These are phyloP conservation scores for Polia nebulosa DNA, from an alignment of 2,888 invertebrate species.

Conservation along the genomic window DNA sequence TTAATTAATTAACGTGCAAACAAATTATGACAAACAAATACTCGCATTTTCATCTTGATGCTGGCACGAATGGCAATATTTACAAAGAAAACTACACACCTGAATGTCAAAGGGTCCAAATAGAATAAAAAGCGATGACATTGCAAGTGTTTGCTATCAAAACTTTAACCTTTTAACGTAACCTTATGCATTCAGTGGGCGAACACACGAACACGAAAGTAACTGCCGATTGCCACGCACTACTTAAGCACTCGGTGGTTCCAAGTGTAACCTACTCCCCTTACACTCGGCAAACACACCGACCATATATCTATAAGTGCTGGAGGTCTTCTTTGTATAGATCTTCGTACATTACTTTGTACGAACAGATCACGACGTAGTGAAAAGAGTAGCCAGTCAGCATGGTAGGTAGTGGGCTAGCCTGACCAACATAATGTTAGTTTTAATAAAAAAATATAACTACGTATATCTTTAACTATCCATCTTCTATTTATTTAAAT, in stretches of 20 bases:
- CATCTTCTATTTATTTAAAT: too few relatives aligned
- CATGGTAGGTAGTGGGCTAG: not conserved
- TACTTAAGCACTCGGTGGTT: slow-evolving; percentile 59
- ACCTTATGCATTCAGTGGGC: slow-evolving; percentile 65
- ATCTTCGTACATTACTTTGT: slow-evolving; percentile 30
- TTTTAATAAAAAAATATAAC: too few relatives aligned
- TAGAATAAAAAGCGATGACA: slow-evolving; percentile 55
- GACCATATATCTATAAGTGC: slow-evolving; percentile 28
- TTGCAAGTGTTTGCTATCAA: slow-evolving; percentile 66
- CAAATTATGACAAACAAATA: not conserved
- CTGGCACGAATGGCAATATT: not conserved
- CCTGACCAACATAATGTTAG: not conserved
- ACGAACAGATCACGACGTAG: not conserved
- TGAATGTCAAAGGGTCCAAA: slow-evolving; percentile 22
- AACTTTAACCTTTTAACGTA: slow-evolving; percentile 65
- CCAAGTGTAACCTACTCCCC: slow-evolving; percentile 59
- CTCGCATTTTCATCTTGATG: not conserved
- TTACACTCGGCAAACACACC: slow-evolving; percentile 44
- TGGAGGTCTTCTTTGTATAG: slow-evolving; percentile 26
- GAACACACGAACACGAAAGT: slow-evolving; percentile 64
- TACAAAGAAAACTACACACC: slow-evolving; percentile 5
- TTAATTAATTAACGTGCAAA: slow-evolving; percentile 10
- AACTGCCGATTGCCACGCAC: slow-evolving; percentile 67
- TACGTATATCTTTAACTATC: too few relatives aligned
- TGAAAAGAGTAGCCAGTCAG: slow-evolving; percentile 14